These are phyloP conservation scores for Rhizoglyphus robini DNA, from an alignment of 1,140 invertebrate species.

Conservation along the genomic window DNA sequence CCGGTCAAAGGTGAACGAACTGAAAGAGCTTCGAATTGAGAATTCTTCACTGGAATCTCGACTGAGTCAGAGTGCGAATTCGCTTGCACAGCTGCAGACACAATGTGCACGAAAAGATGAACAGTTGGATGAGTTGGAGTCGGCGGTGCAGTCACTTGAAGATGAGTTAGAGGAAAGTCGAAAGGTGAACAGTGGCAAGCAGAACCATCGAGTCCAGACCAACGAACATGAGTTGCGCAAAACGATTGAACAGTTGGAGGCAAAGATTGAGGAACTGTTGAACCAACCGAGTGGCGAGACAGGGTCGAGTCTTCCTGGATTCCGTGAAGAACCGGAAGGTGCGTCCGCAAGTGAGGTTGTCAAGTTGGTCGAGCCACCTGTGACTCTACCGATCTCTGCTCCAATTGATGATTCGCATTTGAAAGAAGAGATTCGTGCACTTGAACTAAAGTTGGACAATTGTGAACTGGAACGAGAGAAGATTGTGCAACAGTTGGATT, in stretches of 20 bases:
- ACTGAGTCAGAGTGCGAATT: background rate
- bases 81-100: background rate
- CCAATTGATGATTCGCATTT: too few relatives aligned
- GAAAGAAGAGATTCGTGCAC: background rate
- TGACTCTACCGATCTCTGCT: background rate
- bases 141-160: background rate
- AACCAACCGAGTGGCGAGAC: too few relatives aligned
- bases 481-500: background rate
- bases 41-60: background rate
- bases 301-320: background rate
- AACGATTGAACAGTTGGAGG: background rate
- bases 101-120: background rate
- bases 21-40: background rate
- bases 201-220: background rate
- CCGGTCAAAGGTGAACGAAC: background rate
- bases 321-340: constrained; percentile 6
- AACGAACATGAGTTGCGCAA: background rate
- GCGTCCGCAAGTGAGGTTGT: constrained; percentile 1
- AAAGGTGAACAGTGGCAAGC: background rate
- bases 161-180: background rate
- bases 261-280: background rate
- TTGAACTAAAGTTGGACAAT: background rate
- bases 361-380: too few relatives aligned
- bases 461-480: background rate
- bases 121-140: background rate